Evolutionary conservation across 2,888 invertebrate species (phyloP).

Genomic region (Diadromus collaris): DNA sequence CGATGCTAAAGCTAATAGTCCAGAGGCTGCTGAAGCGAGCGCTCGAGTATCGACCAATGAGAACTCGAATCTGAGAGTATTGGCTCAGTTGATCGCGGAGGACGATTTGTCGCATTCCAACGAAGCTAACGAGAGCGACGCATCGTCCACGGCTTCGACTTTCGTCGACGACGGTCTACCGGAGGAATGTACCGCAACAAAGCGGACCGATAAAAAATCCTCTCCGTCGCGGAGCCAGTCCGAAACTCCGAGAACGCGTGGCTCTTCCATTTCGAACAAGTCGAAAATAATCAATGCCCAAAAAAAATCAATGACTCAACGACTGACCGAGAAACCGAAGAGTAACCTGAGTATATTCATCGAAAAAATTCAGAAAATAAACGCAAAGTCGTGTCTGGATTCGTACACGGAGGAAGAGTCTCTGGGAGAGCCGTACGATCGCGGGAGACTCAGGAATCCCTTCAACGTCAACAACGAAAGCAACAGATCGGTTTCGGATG

Average conservation of each 20-base stretch:
- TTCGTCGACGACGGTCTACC: conserved; percentile 5
- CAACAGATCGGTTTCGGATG: conserved; percentile 14
- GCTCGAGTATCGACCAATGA: conserved; percentile 25
- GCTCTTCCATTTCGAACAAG: neutral
- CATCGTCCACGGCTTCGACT: conserved; percentile 13
- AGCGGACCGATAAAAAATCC: neutral
- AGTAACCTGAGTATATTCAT: conserved; percentile 72
- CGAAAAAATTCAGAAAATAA: conserved; percentile 68
- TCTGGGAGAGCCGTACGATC: conserved; percentile 16
- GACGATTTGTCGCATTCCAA: conserved; percentile 24
- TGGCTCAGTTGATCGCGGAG: conserved; percentile 55
- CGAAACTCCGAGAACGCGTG: conserved; percentile 47
- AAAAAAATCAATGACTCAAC: neutral
- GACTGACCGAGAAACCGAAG: conserved; percentile 56
- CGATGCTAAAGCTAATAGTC: conserved; percentile 1
- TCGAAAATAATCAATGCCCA: neutral
- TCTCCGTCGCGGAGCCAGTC: neutral
- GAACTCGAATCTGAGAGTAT: conserved; percentile 53
- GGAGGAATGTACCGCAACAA: conserved; percentile 6
- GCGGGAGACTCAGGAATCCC: conserved; percentile 46
- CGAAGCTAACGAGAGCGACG: conserved; percentile 3
- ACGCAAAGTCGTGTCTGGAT: conserved; percentile 60
- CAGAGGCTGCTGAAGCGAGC: neutral
- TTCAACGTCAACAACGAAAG: conserved; percentile 45
- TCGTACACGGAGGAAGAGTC: conserved; percentile 54